Base-by-base conservation (phyloP, 2,888 invertebrate genomes). In the Drosophila paracracens region DNA sequence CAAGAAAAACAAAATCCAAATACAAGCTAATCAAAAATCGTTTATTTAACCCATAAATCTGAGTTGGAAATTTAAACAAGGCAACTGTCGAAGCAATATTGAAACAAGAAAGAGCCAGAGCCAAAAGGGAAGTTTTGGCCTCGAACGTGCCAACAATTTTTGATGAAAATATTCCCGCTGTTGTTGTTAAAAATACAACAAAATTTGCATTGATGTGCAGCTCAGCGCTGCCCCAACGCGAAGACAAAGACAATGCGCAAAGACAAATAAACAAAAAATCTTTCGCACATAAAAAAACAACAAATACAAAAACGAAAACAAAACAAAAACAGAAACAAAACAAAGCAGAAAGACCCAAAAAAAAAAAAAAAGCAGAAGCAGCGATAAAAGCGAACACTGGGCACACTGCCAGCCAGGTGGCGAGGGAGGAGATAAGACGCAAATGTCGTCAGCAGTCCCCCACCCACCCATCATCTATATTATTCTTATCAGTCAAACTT, bases 41-140 rank as follows among this genome's bases (percentile, higher is more conserved):
- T 85, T 87, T 84, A 89, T 84, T 87, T 85, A 85, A 89, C 76
- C 84, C 89, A 85, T 85, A 85, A 85, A 85, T 85, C 76, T 79
- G 4, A 8, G 80, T 68, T 58, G 54, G 70, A 71, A 70, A 69
- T 73, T 63, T 2, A 43, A 43, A 43, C 76, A 73, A 73, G 72
- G 77, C 61, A 64, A 50, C 58, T 62, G 40, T 38, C 18, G 40
- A 60, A 51, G 59, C 36, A 57, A 43, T 50, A 31, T 43, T 43
- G 43, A 43, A 5, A 21, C 5, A 43, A 43, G 43, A 11, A 46
- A 46, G 25, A 25, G 21, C 7, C 46, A 72, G 65, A 59, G 61
- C 58, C 70, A 68, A 70, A 70, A 72, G 68, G 71, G 74, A 83
- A 78, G 74, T 86, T 73, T 27, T 54, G 68, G 58, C 68, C 31